Conservation (phyloP, 2,888 invertebrate species). For the Microchrysa polita region DNA sequence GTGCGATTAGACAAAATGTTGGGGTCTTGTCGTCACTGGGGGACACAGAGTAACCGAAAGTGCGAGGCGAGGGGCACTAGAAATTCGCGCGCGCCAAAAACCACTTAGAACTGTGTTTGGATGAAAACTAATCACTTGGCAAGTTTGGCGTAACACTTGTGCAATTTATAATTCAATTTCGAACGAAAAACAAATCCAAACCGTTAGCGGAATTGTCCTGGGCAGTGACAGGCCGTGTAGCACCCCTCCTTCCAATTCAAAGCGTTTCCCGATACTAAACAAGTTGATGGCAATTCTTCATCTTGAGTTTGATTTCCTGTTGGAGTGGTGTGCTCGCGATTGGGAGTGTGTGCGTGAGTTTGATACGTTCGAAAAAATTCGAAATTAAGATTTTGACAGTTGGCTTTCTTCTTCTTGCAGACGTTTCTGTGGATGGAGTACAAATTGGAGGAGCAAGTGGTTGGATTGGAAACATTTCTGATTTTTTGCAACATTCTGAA, state of each 20-base stretch:
- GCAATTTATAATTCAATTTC: background rate
- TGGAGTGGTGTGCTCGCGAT: background rate
- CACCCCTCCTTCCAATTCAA: slow-evolving; percentile 33
- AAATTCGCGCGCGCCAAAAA: slow-evolving; percentile 22
- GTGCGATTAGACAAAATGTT: background rate
- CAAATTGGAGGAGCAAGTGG: too few species aligned
- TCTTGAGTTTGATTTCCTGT: slow-evolving; percentile 9
- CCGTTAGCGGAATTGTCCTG: background rate
- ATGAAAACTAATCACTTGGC: background rate
- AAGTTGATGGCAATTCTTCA: slow-evolving; percentile 27
- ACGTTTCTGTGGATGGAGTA: too few species aligned
- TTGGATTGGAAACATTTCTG: too few species aligned
- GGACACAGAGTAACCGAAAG: slow-evolving; percentile 1
- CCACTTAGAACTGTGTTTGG: background rate
- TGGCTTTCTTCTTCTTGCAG: too few species aligned
- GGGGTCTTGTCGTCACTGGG: background rate
- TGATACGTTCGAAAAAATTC: slow-evolving; percentile 26
- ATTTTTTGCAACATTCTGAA: too few species aligned
- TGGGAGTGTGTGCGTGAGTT: background rate
- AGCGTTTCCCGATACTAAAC: slow-evolving; percentile 38
- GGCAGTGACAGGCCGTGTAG: background rate
- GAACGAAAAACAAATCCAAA: background rate
- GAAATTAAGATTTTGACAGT: background rate
- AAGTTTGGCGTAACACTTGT: background rate
- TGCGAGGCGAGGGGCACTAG: background rate